These are phyloP conservation scores for Drosophila oshimai DNA, from an alignment of 1,140 invertebrate genomes.

Conservation along the genomic window DNA sequence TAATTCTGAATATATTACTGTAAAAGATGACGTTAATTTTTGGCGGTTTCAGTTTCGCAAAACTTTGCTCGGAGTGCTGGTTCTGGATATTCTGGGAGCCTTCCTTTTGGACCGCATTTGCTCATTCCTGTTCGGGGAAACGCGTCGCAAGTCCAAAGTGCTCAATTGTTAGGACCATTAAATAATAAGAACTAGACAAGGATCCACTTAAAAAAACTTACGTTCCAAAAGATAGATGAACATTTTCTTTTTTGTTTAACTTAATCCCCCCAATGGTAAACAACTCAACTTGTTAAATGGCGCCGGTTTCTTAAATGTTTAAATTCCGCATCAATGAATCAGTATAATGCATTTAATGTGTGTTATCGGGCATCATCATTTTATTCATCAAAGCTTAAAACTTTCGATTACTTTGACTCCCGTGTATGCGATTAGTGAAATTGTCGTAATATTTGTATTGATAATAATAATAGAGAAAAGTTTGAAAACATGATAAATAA, in stretches of 20 bases:
- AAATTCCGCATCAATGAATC: slow-evolving; percentile 6
- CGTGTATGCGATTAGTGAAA: slow-evolving; percentile 57
- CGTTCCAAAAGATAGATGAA: slow-evolving; percentile 15
- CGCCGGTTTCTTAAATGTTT: slow-evolving; percentile 56
- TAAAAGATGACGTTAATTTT: neutral
- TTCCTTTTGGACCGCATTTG: slow-evolving; percentile 92
- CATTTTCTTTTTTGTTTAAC: neutral
- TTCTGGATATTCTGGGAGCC: slow-evolving; percentile 92
- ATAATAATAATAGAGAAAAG: slow-evolving; percentile 43
- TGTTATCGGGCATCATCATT: slow-evolving; percentile 26
- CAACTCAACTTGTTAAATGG: slow-evolving; percentile 1
- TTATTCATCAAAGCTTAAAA: neutral
- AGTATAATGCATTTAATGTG: slow-evolving; percentile 26
- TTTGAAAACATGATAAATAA: slow-evolving; percentile 15
- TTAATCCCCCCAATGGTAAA: neutral
- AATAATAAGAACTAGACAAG: slow-evolving; percentile 23
- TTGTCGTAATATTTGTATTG: slow-evolving; percentile 66
- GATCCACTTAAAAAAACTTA: slow-evolving; percentile 2
- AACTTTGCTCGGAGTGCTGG: slow-evolving; percentile 90
- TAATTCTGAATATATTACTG: neutral
- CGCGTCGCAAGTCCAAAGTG: slow-evolving; percentile 70
- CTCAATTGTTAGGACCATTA: slow-evolving; percentile 54
- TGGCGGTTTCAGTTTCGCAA: slow-evolving; percentile 91
- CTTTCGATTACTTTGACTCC: slow-evolving; percentile 12
- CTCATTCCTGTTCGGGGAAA: slow-evolving; percentile 92